Evolutionary conservation across 2,888 invertebrate species (phyloP).

Genomic region (Julus scanicus): DNA sequence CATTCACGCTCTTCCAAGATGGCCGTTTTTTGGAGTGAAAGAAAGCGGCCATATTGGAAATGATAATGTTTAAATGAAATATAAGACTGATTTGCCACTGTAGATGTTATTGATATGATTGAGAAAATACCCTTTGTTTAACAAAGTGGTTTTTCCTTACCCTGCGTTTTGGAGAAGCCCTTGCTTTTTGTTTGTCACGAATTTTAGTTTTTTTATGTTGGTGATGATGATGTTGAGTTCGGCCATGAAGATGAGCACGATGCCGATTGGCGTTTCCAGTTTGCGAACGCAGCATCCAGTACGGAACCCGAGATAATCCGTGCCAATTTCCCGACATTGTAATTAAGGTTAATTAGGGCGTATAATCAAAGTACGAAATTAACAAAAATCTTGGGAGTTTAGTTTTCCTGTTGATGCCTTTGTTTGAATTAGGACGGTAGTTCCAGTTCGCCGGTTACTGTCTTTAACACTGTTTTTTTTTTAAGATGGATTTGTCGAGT

Average conservation of each 20-base stretch:
- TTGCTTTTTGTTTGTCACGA: conserved; percentile 15
- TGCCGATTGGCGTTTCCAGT: conserved; percentile 1
- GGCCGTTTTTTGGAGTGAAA: too few species aligned
- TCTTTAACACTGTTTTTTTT: not conserved
- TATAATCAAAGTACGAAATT: conserved; percentile 9
- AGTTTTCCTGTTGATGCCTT: not conserved
- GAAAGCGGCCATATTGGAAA: too few species aligned
- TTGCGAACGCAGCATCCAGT: not conserved
- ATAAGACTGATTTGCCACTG: not conserved
- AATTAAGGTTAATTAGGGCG: conserved; percentile 5
- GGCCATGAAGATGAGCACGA: not conserved
- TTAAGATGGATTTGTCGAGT: not conserved
- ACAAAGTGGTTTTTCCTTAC: not conserved
- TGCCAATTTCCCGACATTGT: conserved; percentile 21
- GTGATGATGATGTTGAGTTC: not conserved
- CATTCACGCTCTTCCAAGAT: too few species aligned
- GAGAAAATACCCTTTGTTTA: not conserved
- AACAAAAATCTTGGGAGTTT: not conserved
- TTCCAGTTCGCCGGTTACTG: not conserved
- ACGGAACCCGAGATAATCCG: conserved; percentile 19
- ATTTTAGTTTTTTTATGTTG: conserved; percentile 3
- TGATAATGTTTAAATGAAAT: not conserved
- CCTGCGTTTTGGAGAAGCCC: not conserved
- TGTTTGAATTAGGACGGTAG: not conserved
- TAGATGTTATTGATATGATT: not conserved